Conservation (phyloP, 2,113 vertebrate genomes). For the Trogon surrucura region DNA sequence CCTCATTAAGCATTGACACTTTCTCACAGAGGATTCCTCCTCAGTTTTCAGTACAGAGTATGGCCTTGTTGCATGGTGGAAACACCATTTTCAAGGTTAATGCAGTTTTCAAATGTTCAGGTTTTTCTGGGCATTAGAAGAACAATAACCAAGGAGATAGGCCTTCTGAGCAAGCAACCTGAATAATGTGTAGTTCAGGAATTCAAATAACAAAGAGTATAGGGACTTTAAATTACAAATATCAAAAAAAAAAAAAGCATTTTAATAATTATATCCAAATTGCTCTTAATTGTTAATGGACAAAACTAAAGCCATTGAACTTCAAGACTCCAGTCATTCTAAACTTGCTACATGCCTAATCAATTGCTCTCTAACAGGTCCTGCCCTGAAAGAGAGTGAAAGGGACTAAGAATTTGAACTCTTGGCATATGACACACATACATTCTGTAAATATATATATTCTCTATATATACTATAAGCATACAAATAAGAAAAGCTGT, state of each 20-base stretch:
- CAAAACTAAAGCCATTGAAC: not conserved
- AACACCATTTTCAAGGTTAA: not conserved
- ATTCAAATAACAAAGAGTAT: not conserved
- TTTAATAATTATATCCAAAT: not conserved
- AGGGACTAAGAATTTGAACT: not conserved
- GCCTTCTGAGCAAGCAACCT: not conserved
- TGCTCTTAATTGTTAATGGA: not conserved
- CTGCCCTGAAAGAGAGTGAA: not conserved
- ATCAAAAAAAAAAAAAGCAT: not conserved
- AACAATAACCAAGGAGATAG: not conserved
- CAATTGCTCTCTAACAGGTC: not conserved
- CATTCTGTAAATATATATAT: not conserved
- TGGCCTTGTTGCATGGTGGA: not conserved
- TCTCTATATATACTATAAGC: not conserved
- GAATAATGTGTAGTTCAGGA: not conserved
- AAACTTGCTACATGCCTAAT: not conserved
- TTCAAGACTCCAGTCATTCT: not conserved
- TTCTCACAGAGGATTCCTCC: not conserved
- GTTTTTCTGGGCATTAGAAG: not conserved
- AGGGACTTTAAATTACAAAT: not conserved
- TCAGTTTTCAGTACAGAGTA: not conserved
- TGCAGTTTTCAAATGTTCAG: not conserved
- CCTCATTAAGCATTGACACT: not conserved
- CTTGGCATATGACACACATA: not conserved
- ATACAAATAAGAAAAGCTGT: not conserved